Evolutionary conservation across 2,113 vertebrate species (phyloP).

Genomic region (Strix aluco): DNA sequence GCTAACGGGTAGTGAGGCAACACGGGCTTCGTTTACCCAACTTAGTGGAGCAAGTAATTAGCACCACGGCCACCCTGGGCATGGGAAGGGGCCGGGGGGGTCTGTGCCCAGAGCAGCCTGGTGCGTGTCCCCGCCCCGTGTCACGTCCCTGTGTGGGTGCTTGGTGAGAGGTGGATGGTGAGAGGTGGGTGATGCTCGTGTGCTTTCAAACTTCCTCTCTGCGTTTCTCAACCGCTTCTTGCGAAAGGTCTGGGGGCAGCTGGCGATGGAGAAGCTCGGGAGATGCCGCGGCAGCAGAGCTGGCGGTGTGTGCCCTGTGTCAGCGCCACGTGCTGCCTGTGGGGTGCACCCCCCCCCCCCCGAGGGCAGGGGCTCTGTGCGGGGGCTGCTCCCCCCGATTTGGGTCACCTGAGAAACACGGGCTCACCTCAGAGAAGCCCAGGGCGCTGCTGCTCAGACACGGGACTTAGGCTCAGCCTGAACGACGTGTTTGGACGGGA

Average conservation of each 20-base stretch:
- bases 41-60: neutral
- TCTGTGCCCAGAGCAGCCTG: fast-evolving
- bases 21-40: fast-evolving
- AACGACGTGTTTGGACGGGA: fast-evolving
- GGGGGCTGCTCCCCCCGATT: fast-evolving
- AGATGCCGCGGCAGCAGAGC: neutral
- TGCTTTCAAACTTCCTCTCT: neutral
- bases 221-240: neutral
- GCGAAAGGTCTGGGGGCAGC: neutral
- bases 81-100: fast-evolving
- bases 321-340: fast-evolving
- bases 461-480: neutral
- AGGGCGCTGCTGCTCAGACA: fast-evolving
- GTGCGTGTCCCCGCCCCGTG: neutral
- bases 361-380: neutral
- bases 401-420: neutral
- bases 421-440: fast-evolving
- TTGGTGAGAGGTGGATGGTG: fast-evolving
- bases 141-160: fast-evolving
- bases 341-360: neutral
- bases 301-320: fast-evolving
- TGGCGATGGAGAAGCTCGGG: neutral
- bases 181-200: neutral
- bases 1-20: fast-evolving
- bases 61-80: fast-evolving